Evolutionary conservation across 2,888 invertebrate species (phyloP).

Genomic region (Drosophila atroscutellata): DNA sequence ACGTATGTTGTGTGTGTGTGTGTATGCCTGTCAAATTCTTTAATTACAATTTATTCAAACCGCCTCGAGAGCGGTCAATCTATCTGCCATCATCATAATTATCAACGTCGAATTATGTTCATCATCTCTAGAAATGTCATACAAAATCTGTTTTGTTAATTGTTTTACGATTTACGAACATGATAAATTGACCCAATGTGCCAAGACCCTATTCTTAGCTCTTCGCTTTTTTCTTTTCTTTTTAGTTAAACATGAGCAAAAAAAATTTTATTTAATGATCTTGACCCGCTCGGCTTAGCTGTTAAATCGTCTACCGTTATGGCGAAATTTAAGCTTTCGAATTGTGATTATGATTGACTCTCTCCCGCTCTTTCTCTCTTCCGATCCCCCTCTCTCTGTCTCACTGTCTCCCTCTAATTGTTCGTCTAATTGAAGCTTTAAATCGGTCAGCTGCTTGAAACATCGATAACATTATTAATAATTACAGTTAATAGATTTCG

Average conservation of each 20-base stretch:
- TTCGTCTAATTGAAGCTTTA: slow-evolving; percentile 11
- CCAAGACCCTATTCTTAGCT: slow-evolving; percentile 20
- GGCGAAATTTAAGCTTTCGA: slow-evolving; percentile 22
- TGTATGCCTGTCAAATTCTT: slow-evolving; percentile 23
- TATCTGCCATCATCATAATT: slow-evolving; percentile 67
- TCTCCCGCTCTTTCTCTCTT: neutral
- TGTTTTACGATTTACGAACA: slow-evolving; percentile 44
- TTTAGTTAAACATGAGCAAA: slow-evolving; percentile 13
- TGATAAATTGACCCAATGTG: slow-evolving; percentile 46
- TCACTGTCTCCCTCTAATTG: neutral
- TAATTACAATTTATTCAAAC: slow-evolving; percentile 65
- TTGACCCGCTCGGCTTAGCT: slow-evolving; percentile 14
- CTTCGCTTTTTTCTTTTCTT: slow-evolving; percentile 10
- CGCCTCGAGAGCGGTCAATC: slow-evolving; percentile 73
- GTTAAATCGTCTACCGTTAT: slow-evolving; percentile 25
- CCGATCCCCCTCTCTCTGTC: neutral
- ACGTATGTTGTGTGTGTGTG: neutral
- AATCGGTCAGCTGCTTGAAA: slow-evolving; percentile 15
- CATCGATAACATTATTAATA: slow-evolving; percentile 33
- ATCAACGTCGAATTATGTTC: slow-evolving; percentile 39
- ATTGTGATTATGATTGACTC: slow-evolving; percentile 7
- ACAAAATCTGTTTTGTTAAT: slow-evolving; percentile 69
- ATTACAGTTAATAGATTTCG: slow-evolving; percentile 4
- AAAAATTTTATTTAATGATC: slow-evolving; percentile 24
- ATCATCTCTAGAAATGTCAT: slow-evolving; percentile 61